Conservation (phyloP, 2,113 vertebrate species). For the Prunella himalayana region DNA sequence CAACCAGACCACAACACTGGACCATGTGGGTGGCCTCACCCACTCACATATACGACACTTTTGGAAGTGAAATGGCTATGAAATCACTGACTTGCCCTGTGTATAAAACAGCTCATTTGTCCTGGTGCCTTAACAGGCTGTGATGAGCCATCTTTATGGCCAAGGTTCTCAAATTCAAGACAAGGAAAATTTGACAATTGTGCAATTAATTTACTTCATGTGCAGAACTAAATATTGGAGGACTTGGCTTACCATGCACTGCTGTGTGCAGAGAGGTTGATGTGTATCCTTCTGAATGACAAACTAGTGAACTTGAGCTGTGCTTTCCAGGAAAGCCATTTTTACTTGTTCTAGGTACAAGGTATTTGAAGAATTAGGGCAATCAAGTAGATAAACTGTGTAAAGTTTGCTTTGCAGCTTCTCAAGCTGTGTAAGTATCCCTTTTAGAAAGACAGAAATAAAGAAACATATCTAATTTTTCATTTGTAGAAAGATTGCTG, state of each 20-base stretch:
- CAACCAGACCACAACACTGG: slow-evolving; percentile 66
- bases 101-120: slow-evolving; percentile 31
- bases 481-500: not conserved
- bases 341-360: not conserved
- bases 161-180: slow-evolving; percentile 1
- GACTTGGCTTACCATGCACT: not conserved
- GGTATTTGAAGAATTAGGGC: not conserved
- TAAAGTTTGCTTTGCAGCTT: not conserved
- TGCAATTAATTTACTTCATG: not conserved
- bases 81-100: slow-evolving; percentile 31
- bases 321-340: not conserved
- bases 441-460: not conserved
- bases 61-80: slow-evolving; percentile 16
- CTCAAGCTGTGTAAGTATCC: not conserved
- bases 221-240: not conserved
- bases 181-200: slow-evolving; percentile 11
- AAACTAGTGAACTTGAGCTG: not conserved
- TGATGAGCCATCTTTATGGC: not conserved
- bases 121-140: not conserved
- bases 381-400: not conserved
- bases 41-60: not conserved
- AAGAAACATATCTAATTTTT: not conserved
- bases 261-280: not conserved
- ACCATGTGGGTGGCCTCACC: slow-evolving; percentile 65
- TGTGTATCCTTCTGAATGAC: not conserved